Base-by-base conservation (phyloP, 1,140 invertebrate genomes). In the Reticulitermes speratus region DNA sequence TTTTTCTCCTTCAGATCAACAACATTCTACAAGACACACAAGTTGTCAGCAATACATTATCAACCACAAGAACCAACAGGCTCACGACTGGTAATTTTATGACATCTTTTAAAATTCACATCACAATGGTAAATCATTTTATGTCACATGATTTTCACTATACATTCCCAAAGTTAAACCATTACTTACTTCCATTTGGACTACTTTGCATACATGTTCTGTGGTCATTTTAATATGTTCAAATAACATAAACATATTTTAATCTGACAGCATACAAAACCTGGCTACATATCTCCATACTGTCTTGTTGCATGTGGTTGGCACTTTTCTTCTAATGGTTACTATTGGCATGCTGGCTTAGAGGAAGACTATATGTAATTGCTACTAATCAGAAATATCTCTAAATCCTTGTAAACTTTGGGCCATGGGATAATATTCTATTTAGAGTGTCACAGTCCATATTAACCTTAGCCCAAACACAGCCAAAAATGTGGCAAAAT, bases 401-500 rank as follows among this genome's bases (percentile, higher is more conserved):
- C 21, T 82, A 82, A 48, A 32, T 86, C 44, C 52, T 65, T 32
- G 48, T 86, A 75, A 82, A 82, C 75, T 44, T 82, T 82, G 82
- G 82, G 82, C 83, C 75, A 82, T 75, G 69, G 55, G 81, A n/a
- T 65, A 48, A 52, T 86, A 82, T 85, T 52, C 52, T 84, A 65
- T 85, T 85, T 87, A 85, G 44, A 69, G 55, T 85, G 59, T 85
- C 75, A 86, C 75, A 81, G 52, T 84, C 83, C 82, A 86, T 84
- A 65, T 84, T 85, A 69, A 82, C 45, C 45, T 85, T 86, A 86
- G 82, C 65, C 84, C 84, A 84, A 87, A 87, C 87, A 87, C 87
- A 87, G 87, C 87, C 87, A 86, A 87, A 38, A 86, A 87, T 87
- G 81, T 87, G 86, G 87, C 87, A 87, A 87, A 87, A 87, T 84